Conservation (phyloP, 92 coral and sea anemone species). For the Micromussa lordhowensis region DNA sequence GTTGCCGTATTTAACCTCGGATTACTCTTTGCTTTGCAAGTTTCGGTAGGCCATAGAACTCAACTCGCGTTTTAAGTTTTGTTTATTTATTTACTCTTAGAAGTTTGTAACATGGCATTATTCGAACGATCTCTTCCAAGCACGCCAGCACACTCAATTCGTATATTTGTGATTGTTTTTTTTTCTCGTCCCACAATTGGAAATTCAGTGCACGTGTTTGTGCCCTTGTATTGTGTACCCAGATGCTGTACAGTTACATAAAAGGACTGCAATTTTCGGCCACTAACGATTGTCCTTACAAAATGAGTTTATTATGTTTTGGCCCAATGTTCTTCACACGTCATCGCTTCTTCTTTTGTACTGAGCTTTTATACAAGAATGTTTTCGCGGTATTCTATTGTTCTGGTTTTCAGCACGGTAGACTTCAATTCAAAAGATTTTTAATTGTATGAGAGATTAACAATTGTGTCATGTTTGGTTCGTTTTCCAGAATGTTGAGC, state of each 20-base stretch:
- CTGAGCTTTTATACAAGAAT: slow-evolving; percentile 3
- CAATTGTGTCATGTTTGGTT: slow-evolving; percentile 13
- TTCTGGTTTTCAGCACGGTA: slow-evolving; percentile 20
- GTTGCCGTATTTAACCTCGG: slow-evolving; percentile 79
- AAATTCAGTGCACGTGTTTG: slow-evolving; percentile 27
- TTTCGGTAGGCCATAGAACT: slow-evolving; percentile 20
- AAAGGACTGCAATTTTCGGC: slow-evolving; percentile 19
- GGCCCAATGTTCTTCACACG: slow-evolving; percentile 47
- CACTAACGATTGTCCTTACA: slow-evolving; percentile 33
- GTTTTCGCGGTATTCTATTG: slow-evolving; percentile 26
- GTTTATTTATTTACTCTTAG: slow-evolving; percentile 48
- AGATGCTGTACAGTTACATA: slow-evolving; percentile 24
- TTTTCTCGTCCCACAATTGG: not conserved
- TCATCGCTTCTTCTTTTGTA: slow-evolving; percentile 39
- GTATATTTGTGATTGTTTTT: slow-evolving; percentile 9
- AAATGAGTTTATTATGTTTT: slow-evolving; percentile 42
- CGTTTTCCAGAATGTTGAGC: not conserved
- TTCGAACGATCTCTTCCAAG: slow-evolving; percentile 15
- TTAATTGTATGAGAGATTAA: slow-evolving; percentile 26
- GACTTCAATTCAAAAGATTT: slow-evolving; percentile 18
- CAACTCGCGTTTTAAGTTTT: slow-evolving; percentile 9
- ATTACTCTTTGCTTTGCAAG: slow-evolving; percentile 1
- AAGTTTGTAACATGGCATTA: slow-evolving; percentile 39
- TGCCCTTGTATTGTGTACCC: slow-evolving; percentile 33
- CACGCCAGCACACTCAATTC: not conserved